A percentile compares a stretch with the other conserved stretches of the same genome.
phyloP scores from a whole-genome alignment of 2,797 vertebrate species.

The Selene dorsalis region DNA sequence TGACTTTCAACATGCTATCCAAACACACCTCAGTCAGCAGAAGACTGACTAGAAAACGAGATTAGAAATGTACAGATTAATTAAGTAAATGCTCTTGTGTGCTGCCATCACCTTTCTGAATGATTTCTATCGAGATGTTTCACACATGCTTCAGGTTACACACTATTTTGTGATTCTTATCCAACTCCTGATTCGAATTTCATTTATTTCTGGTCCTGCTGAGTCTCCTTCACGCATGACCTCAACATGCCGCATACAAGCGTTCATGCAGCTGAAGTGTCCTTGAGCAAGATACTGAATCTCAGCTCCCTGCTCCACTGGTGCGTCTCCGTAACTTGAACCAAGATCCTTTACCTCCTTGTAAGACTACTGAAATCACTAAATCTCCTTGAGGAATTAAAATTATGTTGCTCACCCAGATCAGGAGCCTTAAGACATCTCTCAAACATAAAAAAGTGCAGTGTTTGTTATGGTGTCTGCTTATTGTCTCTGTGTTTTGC shows the following conservation, averaged over 20 bases:
- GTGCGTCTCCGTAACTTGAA: background rate
- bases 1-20: background rate
- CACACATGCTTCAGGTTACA: slow-evolving; percentile 3
- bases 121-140: slow-evolving; percentile 1
- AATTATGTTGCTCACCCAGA: slow-evolving; percentile 24
- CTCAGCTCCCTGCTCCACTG: slow-evolving; percentile 2
- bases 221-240: slow-evolving; percentile 4
- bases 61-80: background rate
- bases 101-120: background rate
- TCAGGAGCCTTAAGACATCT: slow-evolving; percentile 26
- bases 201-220: background rate
- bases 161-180: background rate
- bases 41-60: background rate
- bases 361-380: slow-evolving; percentile 8
- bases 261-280: slow-evolving; percentile 12
- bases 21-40: background rate
- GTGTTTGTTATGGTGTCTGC: slow-evolving; percentile 37
- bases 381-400: slow-evolving; percentile 1
- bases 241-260: background rate
- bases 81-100: background rate
- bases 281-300: slow-evolving; percentile 19
- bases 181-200: background rate
- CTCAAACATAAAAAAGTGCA: slow-evolving; percentile 14
- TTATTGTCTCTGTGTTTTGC: slow-evolving; percentile 20
- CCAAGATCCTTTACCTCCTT: background rate